phyloP scores from a whole-genome alignment of 2,888 invertebrate genomes.

The Heterodera filipjevi region DNA sequence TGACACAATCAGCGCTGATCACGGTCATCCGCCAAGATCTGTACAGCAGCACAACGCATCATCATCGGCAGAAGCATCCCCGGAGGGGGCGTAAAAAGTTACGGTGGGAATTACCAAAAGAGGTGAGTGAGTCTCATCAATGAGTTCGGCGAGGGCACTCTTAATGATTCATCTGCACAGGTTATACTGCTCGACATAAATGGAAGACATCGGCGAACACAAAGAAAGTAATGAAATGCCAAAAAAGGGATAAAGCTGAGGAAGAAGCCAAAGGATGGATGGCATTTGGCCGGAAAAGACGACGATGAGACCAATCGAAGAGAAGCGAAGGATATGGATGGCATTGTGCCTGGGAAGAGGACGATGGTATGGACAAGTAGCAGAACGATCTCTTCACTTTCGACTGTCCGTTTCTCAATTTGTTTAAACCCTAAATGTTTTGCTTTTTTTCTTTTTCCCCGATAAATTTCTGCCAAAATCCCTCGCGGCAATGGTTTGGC shows the following conservation, averaged over 20 bases:
- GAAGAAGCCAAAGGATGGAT: too few relatives aligned
- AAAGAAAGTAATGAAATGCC: not conserved
- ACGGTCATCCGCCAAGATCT: not conserved
- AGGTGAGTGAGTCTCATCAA: not conserved
- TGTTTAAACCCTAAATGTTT: not conserved
- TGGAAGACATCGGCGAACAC: not conserved
- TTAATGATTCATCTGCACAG: too few relatives aligned
- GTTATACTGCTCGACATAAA: not conserved
- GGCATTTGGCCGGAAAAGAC: too few relatives aligned
- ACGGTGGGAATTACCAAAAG: slow-evolving; percentile 7
- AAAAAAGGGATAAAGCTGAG: not conserved
- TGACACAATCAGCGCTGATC: not conserved
- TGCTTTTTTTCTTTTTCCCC: not conserved
- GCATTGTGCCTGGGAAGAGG: not conserved
- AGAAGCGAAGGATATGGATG: not conserved
- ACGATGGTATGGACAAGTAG: not conserved
- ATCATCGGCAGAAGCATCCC: not conserved
- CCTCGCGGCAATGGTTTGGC: not conserved
- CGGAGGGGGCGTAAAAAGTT: not conserved
- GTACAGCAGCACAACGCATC: not conserved
- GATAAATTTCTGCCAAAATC: slow-evolving; percentile 9
- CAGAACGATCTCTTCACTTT: not conserved
- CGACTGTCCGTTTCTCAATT: not conserved
- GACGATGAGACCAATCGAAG: too few relatives aligned
- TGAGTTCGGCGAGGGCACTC: not conserved